A percentile compares a stretch with the other conserved stretches of the same genome.
Conservation (phyloP, 2,113 vertebrate species). For the Planiliza haematocheilus region DNA sequence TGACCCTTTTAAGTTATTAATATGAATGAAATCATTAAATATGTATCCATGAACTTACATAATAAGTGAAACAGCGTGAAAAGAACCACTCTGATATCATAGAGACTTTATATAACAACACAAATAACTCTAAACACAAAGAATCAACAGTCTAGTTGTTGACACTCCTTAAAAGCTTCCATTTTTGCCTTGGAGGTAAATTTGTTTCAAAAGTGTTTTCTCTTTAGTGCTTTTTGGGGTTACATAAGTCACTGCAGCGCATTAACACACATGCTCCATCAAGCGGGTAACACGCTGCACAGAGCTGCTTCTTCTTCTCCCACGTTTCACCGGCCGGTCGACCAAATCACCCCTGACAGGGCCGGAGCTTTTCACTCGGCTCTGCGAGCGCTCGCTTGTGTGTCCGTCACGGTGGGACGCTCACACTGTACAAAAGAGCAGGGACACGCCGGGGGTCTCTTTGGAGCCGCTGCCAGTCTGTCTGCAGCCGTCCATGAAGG, state of each 20-base stretch:
- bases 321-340: conserved; percentile 37
- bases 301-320: conserved; percentile 6
- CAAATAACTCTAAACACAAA: no score
- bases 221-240: conserved; percentile 23
- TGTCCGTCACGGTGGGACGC: conserved; percentile 13
- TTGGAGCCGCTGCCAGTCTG: conserved; percentile 23
- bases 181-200: no score
- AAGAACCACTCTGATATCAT: no score
- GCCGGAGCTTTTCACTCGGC: conserved; percentile 33
- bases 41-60: no score
- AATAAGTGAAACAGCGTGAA: no score
- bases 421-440: conserved; percentile 53
- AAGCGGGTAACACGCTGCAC: conserved; percentile 66
- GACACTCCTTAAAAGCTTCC: no score
- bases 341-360: conserved; percentile 66
- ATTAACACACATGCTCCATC: conserved; percentile 74
- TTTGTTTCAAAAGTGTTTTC: not conserved
- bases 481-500: conserved; percentile 21
- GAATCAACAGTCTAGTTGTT: no score
- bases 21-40: no score
- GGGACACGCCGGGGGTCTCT: conserved; percentile 54
- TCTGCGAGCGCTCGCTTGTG: conserved; percentile 21
- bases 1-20: no score
- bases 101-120: no score
- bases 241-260: conserved; percentile 75